phyloP scores from a whole-genome alignment of 2,113 vertebrate species.

The Hemiprocne comata region DNA sequence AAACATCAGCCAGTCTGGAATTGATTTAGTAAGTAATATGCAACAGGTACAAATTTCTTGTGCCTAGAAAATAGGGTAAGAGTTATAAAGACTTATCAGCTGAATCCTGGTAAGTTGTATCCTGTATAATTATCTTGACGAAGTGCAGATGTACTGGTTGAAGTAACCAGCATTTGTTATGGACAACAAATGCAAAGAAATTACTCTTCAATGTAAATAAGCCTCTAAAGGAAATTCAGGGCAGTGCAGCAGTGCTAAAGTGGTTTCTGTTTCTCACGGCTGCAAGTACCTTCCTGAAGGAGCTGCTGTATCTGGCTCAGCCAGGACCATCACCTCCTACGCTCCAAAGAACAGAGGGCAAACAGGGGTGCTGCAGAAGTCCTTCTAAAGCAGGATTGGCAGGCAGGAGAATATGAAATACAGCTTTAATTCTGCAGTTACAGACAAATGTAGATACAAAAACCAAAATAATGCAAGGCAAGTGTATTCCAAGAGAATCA shows the following conservation, averaged over 20 bases:
- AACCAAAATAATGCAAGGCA: background rate
- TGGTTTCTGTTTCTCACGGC: background rate
- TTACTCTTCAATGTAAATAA: background rate
- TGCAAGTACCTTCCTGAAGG: background rate
- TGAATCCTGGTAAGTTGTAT: background rate
- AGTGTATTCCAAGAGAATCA: background rate
- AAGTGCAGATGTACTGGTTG: background rate
- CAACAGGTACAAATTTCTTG: background rate
- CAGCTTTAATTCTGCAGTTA: background rate
- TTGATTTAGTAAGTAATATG: background rate
- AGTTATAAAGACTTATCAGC: background rate
- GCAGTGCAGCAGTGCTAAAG: background rate
- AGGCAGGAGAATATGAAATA: background rate
- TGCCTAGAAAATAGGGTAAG: background rate
- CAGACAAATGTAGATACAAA: background rate
- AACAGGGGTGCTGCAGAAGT: accelerated
- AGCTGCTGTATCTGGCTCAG: background rate
- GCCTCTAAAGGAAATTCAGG: background rate
- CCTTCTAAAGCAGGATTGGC: background rate
- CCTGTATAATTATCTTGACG: background rate
- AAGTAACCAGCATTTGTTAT: background rate
- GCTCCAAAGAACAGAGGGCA: background rate
- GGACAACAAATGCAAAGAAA: background rate
- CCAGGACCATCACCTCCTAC: background rate
- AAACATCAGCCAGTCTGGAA: background rate